Evolutionary conservation across 2,797 vertebrate genomes (phyloP).

Genomic region (Lophura swinhoii): DNA sequence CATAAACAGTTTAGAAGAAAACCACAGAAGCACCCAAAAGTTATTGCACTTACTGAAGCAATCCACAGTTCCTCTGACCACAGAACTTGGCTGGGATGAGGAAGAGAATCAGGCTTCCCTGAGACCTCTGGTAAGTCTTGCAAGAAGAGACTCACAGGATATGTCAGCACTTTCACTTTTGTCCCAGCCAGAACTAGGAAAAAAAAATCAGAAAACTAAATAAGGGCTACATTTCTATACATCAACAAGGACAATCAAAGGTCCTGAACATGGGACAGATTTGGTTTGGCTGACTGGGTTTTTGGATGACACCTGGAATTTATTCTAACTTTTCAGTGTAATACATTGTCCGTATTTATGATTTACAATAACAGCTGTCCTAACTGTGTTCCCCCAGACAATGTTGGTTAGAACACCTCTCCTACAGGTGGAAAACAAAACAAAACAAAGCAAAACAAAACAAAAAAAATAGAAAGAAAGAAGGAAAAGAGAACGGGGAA

Average conservation of each 20-base stretch:
- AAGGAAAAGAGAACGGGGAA: background rate
- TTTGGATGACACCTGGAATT: background rate
- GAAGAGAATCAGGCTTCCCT: background rate
- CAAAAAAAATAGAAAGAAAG: background rate
- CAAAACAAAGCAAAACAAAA: background rate
- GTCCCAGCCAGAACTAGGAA: background rate
- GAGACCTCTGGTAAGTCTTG: background rate
- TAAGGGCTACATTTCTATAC: background rate
- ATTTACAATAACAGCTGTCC: background rate
- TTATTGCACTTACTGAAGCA: background rate
- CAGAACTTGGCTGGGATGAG: background rate
- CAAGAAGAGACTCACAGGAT: background rate
- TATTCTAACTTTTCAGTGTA: background rate
- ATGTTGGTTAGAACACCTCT: background rate
- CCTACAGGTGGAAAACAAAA: background rate
- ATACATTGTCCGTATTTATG: accelerated
- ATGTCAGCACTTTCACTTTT: background rate
- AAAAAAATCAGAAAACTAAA: background rate
- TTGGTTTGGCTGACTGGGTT: background rate
- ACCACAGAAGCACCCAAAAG: background rate
- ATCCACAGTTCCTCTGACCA: background rate
- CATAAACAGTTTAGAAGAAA: background rate
- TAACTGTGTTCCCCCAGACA: background rate
- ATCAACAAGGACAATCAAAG: background rate
- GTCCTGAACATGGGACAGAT: background rate